Evolutionary conservation across 2,113 vertebrate genomes (phyloP).

Genomic region (Chaetorhynchus papuensis): DNA sequence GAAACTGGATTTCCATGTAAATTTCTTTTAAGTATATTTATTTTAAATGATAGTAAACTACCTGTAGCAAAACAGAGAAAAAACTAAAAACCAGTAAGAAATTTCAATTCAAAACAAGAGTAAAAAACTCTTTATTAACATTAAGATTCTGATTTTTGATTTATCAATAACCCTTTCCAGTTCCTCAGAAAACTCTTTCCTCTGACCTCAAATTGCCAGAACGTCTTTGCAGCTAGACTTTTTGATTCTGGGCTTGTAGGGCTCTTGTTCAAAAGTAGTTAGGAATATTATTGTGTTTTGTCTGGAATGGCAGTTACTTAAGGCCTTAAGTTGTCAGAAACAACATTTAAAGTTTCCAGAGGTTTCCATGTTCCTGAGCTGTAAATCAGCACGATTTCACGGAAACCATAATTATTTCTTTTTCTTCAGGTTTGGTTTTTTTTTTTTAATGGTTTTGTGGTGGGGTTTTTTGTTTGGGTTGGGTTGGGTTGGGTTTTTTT

Average conservation of each 20-base stretch:
- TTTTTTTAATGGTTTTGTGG: neutral
- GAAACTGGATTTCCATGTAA: neutral
- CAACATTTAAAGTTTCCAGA: slow-evolving; percentile 51
- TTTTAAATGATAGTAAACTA: neutral
- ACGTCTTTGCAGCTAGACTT: neutral
- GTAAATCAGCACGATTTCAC: slow-evolving; percentile 5
- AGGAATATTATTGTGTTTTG: slow-evolving; percentile 42
- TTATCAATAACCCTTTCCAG: neutral
- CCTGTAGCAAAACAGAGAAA: neutral
- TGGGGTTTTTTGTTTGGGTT: neutral
- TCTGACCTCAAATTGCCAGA: neutral
- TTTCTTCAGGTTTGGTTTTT: neutral
- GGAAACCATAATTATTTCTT: neutral
- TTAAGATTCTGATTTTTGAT: neutral
- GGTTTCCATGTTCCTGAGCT: neutral
- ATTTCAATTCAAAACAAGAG: neutral
- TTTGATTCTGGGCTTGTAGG: neutral
- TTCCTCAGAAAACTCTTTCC: neutral
- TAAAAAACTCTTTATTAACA: neutral
- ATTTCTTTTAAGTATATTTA: neutral
- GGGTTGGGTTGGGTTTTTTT: neutral
- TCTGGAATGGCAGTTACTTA: slow-evolving; percentile 16
- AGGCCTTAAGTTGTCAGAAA: slow-evolving; percentile 27
- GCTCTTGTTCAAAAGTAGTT: slow-evolving; percentile 14
- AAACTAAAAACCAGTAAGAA: neutral